phyloP scores from a whole-genome alignment of 2,888 invertebrate genomes.

The Megaustenia siamemsis region DNA sequence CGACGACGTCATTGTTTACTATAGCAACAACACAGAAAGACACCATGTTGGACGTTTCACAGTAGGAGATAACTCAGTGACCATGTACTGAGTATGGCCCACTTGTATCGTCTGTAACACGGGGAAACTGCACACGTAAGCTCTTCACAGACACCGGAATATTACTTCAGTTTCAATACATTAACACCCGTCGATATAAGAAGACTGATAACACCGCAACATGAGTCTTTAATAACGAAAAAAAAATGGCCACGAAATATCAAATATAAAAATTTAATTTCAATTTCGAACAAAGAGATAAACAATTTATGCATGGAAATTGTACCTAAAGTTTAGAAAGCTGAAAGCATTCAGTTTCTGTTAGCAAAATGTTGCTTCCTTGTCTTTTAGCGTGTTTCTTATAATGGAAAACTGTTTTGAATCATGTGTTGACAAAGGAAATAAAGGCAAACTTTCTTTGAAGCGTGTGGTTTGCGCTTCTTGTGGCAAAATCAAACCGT shows the following conservation, averaged over 20 bases:
- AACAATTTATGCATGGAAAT: too few relatives aligned
- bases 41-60: background rate
- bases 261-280: too few relatives aligned
- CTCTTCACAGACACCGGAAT: too few relatives aligned
- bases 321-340: too few relatives aligned
- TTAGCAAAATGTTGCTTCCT: background rate
- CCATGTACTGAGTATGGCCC: background rate
- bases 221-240: too few relatives aligned
- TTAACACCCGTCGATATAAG: too few relatives aligned
- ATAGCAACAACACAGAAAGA: background rate
- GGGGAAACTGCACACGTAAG: too few relatives aligned
- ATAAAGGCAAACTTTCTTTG: background rate
- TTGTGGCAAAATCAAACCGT: background rate
- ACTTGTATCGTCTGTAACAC: too few relatives aligned
- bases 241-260: too few relatives aligned
- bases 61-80: background rate
- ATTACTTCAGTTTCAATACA: too few relatives aligned
- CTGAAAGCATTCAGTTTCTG: background rate
- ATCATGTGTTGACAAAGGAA: conserved; percentile 43
- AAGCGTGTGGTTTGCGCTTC: background rate
- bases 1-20: conserved; percentile 8
- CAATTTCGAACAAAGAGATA: too few relatives aligned
- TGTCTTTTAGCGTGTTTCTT: background rate
- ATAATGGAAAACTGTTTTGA: conserved; percentile 42
- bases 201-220: too few relatives aligned